These are phyloP conservation scores for Diarsia mendica DNA, from an alignment of 2,888 invertebrate species.

Conservation along the genomic window DNA sequence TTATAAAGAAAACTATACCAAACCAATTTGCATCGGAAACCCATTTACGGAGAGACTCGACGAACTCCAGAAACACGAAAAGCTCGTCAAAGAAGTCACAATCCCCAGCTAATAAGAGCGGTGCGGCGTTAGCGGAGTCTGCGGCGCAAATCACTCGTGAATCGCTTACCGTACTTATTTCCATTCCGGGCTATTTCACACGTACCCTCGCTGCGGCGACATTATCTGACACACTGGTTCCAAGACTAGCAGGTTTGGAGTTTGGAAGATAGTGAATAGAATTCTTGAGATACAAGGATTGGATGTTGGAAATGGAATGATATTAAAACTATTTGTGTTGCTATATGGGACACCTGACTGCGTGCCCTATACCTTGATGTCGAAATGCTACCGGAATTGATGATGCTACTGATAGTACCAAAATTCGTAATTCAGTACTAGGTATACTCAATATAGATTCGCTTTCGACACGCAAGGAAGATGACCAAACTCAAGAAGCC, in stretches of 20 bases:
- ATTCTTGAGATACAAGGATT: background rate
- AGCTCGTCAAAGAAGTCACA: conserved; percentile 58
- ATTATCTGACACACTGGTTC: conserved; percentile 64
- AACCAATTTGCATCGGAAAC: conserved; percentile 53
- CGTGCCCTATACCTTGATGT: background rate
- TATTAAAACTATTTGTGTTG: background rate
- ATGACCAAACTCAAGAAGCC: background rate
- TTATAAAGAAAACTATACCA: conserved; percentile 36
- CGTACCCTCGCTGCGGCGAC: conserved; percentile 60
- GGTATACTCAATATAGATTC: background rate
- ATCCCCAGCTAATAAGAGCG: conserved; percentile 60
- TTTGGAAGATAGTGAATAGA: background rate
- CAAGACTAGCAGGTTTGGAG: conserved; percentile 9
- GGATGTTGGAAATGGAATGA: background rate
- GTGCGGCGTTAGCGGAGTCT: conserved; percentile 55
- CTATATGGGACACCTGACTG: background rate
- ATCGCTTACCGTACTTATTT: conserved; percentile 75
- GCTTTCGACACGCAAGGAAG: background rate
- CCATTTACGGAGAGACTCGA: conserved; percentile 23
- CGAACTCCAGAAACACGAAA: conserved; percentile 42
- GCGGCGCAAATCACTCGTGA: conserved; percentile 73
- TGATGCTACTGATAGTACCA: background rate
- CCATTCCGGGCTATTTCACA: conserved; percentile 76
- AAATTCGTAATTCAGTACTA: background rate
- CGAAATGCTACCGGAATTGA: background rate